A percentile compares a stretch with the other conserved stretches of the same genome.
phyloP scores from a whole-genome alignment of 2,113 vertebrate species.

The Callocephalon fimbriatum region DNA sequence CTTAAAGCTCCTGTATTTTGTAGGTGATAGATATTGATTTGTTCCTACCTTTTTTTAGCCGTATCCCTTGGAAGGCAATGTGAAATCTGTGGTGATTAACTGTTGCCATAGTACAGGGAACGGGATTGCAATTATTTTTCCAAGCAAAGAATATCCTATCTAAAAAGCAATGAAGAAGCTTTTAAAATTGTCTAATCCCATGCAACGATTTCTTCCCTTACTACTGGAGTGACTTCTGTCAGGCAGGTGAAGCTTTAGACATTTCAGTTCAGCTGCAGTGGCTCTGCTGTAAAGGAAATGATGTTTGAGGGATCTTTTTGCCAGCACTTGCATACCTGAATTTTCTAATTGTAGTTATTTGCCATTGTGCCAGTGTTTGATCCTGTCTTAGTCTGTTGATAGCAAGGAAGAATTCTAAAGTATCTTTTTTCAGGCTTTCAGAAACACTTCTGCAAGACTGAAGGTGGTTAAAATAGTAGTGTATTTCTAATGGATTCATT shows the following conservation, averaged over 20 bases:
- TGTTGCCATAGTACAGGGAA: background rate
- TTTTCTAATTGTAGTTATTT: background rate
- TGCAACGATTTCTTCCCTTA: background rate
- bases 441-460: background rate
- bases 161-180: background rate
- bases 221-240: background rate
- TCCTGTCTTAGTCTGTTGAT: background rate
- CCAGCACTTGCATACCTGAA: background rate
- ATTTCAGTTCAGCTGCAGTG: background rate
- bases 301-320: background rate
- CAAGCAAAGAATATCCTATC: background rate
- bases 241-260: background rate
- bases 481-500: background rate
- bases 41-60: background rate
- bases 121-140: background rate
- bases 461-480: background rate
- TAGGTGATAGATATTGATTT: background rate
- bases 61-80: background rate
- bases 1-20: background rate
- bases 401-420: background rate
- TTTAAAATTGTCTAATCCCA: background rate
- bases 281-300: background rate
- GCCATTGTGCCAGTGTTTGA: background rate
- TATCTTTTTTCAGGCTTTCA: background rate
- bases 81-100: background rate